Percentiles rank a stretch among this genome's conserved stretches.
Conservation (phyloP, 2,797 vertebrate genomes). For the Lophotriccus pileatus region DNA sequence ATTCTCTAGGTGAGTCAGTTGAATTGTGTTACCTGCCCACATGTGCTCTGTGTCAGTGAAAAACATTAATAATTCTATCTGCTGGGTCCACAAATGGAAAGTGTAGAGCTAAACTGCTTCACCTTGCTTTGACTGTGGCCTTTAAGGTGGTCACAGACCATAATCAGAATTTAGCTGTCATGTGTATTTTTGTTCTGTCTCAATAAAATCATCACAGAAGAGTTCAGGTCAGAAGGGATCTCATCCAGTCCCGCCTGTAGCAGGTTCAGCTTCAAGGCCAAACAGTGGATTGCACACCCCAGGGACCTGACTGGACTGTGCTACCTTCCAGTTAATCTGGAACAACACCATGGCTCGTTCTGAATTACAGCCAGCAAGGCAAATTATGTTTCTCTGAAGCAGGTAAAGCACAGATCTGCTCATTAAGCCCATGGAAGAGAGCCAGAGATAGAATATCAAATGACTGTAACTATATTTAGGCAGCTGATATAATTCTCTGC, state of each 20-base stretch:
- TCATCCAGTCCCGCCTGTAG: not conserved
- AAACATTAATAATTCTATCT: not conserved
- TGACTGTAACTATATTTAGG: not conserved
- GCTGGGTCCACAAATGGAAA: not conserved
- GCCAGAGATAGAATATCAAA: not conserved
- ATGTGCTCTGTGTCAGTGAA: not conserved
- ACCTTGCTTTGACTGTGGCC: not conserved
- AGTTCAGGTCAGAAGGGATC: not conserved
- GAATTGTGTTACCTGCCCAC: not conserved
- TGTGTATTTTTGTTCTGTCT: fast-evolving
- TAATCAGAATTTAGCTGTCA: not conserved
- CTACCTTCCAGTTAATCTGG: not conserved
- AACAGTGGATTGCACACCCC: fast-evolving
- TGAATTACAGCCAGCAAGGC: conserved; percentile 1
- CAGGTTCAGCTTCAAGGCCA: not conserved
- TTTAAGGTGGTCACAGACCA: not conserved
- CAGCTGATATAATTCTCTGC: not conserved
- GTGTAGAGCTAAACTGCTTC: not conserved
- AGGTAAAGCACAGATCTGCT: conserved; percentile 24
- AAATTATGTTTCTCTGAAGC: not conserved
- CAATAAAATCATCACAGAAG: not conserved
- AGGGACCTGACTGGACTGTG: not conserved
- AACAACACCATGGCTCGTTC: not conserved
- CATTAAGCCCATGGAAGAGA: not conserved
- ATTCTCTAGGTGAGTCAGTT: not conserved